phyloP scores from a whole-genome alignment of 2,797 vertebrate genomes.

The Hippoglossus hippoglossus region DNA sequence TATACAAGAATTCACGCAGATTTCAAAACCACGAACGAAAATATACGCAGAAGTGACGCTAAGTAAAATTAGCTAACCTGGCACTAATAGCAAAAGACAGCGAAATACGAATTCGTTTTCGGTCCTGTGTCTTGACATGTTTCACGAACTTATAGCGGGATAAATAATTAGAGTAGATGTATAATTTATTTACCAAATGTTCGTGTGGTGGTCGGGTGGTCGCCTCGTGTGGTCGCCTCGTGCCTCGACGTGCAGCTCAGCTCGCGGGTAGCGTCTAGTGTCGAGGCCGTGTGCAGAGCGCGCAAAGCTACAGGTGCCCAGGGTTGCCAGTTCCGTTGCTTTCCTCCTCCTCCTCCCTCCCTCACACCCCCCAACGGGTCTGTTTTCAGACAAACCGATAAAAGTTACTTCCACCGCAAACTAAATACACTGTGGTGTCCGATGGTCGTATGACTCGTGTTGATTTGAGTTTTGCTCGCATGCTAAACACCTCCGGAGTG shows the following conservation, averaged over 20 bases:
- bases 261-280: fast-evolving
- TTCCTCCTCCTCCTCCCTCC: slow-evolving; percentile 8
- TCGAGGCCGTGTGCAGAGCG: not conserved
- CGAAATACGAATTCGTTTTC: no score
- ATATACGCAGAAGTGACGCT: no score
- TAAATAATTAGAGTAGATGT: no score
- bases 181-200: not conserved
- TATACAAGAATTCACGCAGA: not conserved
- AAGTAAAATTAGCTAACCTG: no score
- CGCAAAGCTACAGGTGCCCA: no score
- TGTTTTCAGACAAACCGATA: not conserved
- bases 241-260: not conserved
- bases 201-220: no score
- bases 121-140: not conserved
- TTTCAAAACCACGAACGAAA: not conserved
- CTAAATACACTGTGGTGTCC: no score
- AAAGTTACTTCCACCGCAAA: no score
- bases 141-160: not conserved
- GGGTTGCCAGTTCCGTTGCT: slow-evolving; percentile 50
- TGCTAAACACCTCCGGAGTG: no score
- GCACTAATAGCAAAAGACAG: no score
- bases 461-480: no score
- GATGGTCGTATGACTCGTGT: not conserved
- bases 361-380: slow-evolving; percentile 10
- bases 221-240: no score